Percentiles rank a stretch among this genome's conserved stretches.
Conservation (phyloP, 2,888 invertebrate species). For the Linyphia triangularis region DNA sequence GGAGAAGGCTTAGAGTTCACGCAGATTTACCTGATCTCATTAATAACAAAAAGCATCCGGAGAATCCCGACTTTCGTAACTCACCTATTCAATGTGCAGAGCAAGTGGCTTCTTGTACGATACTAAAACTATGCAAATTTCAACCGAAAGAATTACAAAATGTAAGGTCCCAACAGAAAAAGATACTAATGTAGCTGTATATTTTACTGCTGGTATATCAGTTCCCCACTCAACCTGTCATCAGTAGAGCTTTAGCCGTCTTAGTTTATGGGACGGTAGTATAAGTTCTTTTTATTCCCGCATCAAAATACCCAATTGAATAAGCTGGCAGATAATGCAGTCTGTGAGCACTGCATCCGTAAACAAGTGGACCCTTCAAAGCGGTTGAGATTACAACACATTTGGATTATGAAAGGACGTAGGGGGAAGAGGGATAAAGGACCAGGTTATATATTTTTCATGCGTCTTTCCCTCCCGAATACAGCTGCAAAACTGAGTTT, state of each 20-base stretch:
- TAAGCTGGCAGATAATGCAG: slow-evolving; percentile 42
- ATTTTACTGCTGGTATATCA: slow-evolving; percentile 8
- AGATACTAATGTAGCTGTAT: background rate
- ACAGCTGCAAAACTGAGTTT: slow-evolving; percentile 47
- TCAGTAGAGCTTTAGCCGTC: slow-evolving; percentile 43
- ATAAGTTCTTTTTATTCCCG: slow-evolving; percentile 11
- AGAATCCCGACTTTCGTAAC: background rate
- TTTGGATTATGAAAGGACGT: slow-evolving; percentile 58
- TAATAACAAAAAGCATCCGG: slow-evolving; percentile 49
- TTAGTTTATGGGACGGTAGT: slow-evolving; percentile 49
- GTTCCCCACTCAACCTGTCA: slow-evolving; percentile 26
- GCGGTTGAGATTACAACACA: slow-evolving; percentile 71
- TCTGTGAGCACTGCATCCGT: slow-evolving; percentile 46
- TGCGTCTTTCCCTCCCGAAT: slow-evolving; percentile 42
- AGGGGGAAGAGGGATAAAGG: slow-evolving; percentile 20
- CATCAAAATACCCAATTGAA: slow-evolving; percentile 66
- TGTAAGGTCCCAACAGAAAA: background rate
- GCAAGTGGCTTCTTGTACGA: slow-evolving; percentile 4
- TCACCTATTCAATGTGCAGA: background rate
- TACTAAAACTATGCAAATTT: slow-evolving; percentile 43
- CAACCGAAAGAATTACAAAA: background rate
- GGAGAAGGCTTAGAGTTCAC: background rate
- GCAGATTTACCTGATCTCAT: slow-evolving; percentile 53
- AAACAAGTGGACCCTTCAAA: slow-evolving; percentile 61
- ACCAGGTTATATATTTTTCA: slow-evolving; percentile 69